Base-by-base conservation (phyloP, 2,888 invertebrate genomes). In the Cryptus viduatorius region DNA sequence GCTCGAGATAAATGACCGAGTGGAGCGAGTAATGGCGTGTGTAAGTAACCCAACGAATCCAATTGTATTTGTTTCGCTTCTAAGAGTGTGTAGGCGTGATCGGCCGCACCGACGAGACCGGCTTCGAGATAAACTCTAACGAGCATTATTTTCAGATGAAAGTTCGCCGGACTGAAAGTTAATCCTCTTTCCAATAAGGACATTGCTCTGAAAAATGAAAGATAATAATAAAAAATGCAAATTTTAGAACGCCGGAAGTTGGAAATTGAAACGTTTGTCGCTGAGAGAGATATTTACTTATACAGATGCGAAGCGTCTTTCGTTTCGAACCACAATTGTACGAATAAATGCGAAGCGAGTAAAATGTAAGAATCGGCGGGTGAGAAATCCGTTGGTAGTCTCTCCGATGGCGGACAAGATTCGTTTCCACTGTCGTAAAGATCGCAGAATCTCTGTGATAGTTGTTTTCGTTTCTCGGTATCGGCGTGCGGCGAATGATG, bases 21-120 rank as follows among this genome's bases (percentile, higher is more conserved):
- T 8, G 97, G 95, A 24, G 96, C 95, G 79, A 98, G 94, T 75
- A 97, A 95, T 86, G 96, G 96, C 87, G 96, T 96, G 94, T 97
- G 97, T 84, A 97, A 94, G 94, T 97, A 98, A 87, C 98, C 98
- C 93, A 99, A 94, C 0, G 98, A 98, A 93, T 98, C 98, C 92
- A 98, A 95, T 94, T 98, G 98, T 89, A 99, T 96, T 94, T 99
- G 98, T 94, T 99, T 99, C 81, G 98, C 95, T 91, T 99, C 98
- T 91, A 99, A 94, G 76, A 92, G 89, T 48, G 89, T 83, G 72
- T 92, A 93, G 0, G 89, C 87, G 82, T 91, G 89, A 88, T 93
- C 90, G 10, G 93, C 93, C 24, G 91, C 92, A 37, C 90, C 91
- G 69, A 92, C 89, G 24, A 94, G 86, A 83, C 94, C 94, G 77